Conservation (phyloP, 2,888 invertebrate genomes). For the Drosophila subsilvestris region DNA sequence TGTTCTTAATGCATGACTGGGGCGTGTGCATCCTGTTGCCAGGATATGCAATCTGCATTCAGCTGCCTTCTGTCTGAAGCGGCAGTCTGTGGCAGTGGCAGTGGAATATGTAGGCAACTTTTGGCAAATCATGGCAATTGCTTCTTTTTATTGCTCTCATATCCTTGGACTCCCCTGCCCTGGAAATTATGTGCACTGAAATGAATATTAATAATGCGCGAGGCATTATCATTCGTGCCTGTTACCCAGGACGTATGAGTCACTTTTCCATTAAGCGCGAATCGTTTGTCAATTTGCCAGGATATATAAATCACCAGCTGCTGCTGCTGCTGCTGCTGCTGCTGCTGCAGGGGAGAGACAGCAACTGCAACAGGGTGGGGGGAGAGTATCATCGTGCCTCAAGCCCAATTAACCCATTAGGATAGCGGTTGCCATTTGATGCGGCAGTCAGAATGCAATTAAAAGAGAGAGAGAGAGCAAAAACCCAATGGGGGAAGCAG, state of each 20-base stretch:
- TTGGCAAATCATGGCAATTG: slow-evolving; percentile 69
- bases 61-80: slow-evolving; percentile 13
- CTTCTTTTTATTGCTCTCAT: slow-evolving; percentile 53
- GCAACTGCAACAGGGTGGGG: background rate
- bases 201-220: slow-evolving; percentile 73
- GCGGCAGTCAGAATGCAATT: slow-evolving; percentile 73
- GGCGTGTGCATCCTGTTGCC: slow-evolving; percentile 43
- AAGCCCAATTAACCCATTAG: slow-evolving; percentile 76
- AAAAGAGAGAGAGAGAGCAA: slow-evolving; percentile 49
- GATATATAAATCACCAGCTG: slow-evolving; percentile 57
- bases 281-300: slow-evolving; percentile 70
- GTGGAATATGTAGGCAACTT: slow-evolving; percentile 29
- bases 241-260: slow-evolving; percentile 52
- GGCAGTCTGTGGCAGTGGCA: too few relatives aligned
- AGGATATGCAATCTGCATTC: slow-evolving; percentile 74
- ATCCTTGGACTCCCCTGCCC: slow-evolving; percentile 14
- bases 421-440: slow-evolving; percentile 59
- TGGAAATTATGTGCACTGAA: slow-evolving; percentile 54
- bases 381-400: slow-evolving; percentile 51
- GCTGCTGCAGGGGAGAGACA: background rate
- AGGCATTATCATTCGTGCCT: background rate
- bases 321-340: too few relatives aligned
- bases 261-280: slow-evolving; percentile 63
- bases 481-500: slow-evolving; percentile 9
- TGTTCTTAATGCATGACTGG: slow-evolving; percentile 67